Conservation (phyloP, 2,888 invertebrate species). For the Piscicola geometra region DNA sequence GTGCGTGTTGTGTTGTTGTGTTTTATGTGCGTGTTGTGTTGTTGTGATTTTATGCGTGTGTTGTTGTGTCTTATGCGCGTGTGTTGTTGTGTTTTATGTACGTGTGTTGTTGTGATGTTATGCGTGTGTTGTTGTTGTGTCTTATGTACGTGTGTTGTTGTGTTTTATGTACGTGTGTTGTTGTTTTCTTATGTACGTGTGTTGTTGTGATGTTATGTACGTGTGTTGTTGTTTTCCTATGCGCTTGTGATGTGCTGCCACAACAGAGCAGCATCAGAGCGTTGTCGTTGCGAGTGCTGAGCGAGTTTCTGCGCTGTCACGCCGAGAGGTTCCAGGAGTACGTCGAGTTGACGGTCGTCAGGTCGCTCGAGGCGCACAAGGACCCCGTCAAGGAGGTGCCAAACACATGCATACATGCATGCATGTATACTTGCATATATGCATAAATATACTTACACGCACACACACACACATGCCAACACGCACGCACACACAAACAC, state of each 20-base stretch:
- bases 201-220: neutral
- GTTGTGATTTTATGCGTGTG: too few relatives aligned
- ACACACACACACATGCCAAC: neutral
- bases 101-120: neutral
- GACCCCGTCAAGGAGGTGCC: constrained; percentile 59
- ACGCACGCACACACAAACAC: neutral
- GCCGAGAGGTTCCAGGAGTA: constrained; percentile 77
- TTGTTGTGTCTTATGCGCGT: too few relatives aligned
- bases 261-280: constrained; percentile 56
- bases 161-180: neutral
- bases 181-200: neutral
- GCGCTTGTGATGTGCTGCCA: constrained; percentile 27
- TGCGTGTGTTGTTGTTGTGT: neutral
- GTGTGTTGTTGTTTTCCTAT: neutral
- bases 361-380: constrained; percentile 80
- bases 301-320: constrained; percentile 76
- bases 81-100: neutral
- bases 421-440: neutral
- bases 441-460: neutral
- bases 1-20: neutral
- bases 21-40: neutral
- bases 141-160: neutral
- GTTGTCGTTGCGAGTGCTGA: constrained; percentile 73
- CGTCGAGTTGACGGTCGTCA: constrained; percentile 81
- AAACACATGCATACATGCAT: neutral